A percentile compares a stretch with the other conserved stretches of the same genome.
These are phyloP conservation scores for Gymnosoma rotundatum DNA, from an alignment of 2,888 invertebrate species.

Conservation along the genomic window DNA sequence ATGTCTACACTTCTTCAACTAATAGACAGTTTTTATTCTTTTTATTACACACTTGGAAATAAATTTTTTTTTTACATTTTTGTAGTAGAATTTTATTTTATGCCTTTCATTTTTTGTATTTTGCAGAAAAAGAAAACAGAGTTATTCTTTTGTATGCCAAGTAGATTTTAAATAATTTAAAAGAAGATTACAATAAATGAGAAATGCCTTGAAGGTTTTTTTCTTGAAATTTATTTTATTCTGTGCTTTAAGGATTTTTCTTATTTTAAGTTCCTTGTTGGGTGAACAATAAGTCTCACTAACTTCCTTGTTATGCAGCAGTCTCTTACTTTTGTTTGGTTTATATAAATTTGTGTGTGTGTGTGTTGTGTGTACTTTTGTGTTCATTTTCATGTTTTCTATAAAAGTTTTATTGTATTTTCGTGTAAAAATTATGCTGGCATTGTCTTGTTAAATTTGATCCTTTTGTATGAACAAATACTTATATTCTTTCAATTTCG, in stretches of 20 bases:
- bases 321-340: not conserved
- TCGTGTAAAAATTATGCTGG: not conserved
- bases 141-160: slow-evolving; percentile 11
- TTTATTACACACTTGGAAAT: not conserved
- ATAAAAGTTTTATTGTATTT: not conserved
- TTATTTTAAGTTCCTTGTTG: not conserved
- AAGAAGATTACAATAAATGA: slow-evolving; percentile 7
- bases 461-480: slow-evolving; percentile 23
- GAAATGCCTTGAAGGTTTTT: slow-evolving; percentile 14
- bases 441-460: slow-evolving; percentile 9
- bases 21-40: not conserved
- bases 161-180: slow-evolving; percentile 6
- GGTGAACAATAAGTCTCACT: slow-evolving; percentile 14
- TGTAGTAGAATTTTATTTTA: not conserved
- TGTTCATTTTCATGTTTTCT: not conserved
- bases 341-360: not conserved
- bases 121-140: not conserved
- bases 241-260: not conserved
- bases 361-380: not conserved
- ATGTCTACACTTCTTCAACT: not conserved
- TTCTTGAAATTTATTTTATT: not conserved
- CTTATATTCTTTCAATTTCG: slow-evolving; percentile 33
- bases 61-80: not conserved
- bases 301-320: not conserved
- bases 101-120: slow-evolving; percentile 3